Evolutionary conservation across 2,797 vertebrate genomes (phyloP).

Genomic region (Todus mexicanus): DNA sequence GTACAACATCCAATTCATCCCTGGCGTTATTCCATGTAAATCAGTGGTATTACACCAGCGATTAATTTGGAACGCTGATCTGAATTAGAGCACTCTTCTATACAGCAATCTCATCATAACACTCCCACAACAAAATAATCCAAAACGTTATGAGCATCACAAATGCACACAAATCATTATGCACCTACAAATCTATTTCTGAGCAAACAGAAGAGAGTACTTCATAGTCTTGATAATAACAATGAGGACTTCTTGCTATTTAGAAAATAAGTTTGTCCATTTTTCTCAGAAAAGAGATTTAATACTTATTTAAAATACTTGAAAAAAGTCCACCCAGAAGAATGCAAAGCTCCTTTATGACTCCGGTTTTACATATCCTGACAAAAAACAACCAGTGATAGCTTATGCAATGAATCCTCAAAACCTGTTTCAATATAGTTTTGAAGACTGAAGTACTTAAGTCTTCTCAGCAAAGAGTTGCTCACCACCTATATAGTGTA

Average conservation of each 20-base stretch:
- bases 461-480: not conserved
- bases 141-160: not conserved
- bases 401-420: not conserved
- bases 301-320: not conserved
- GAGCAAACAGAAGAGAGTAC: not conserved
- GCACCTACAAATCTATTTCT: not conserved
- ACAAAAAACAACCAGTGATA: not conserved
- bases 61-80: constrained; percentile 44
- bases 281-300: not conserved
- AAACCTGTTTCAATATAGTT: not conserved
- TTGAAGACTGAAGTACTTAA: not conserved
- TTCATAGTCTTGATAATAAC: not conserved
- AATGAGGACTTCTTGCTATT: not conserved
- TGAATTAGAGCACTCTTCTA: constrained; percentile 1
- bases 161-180: not conserved
- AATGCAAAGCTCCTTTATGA: not conserved
- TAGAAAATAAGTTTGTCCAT: not conserved
- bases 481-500: not conserved
- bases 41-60: constrained; percentile 8
- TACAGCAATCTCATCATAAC: not conserved
- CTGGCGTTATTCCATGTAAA: constrained; percentile 11
- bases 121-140: not conserved
- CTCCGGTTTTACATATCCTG: not conserved
- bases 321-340: not conserved
- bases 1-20: not conserved